These are phyloP conservation scores for Diarsia dahlii DNA, from an alignment of 2,888 invertebrate species.

Conservation along the genomic window DNA sequence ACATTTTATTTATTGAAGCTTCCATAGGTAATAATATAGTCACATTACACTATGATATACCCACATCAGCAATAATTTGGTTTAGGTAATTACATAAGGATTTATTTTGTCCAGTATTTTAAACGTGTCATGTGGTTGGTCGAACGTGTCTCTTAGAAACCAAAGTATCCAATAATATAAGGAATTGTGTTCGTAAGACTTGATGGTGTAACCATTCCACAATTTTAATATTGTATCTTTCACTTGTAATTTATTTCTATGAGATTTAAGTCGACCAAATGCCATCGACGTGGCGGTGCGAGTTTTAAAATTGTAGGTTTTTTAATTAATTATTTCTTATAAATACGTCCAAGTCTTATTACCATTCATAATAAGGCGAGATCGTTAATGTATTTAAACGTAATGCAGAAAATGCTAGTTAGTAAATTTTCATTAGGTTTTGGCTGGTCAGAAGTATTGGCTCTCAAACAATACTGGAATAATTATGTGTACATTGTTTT, in stretches of 20 bases:
- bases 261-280: slow-evolving; percentile 78
- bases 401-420: slow-evolving; percentile 79
- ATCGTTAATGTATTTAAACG: slow-evolving; percentile 69
- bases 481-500: slow-evolving; percentile 79
- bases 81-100: slow-evolving; percentile 81
- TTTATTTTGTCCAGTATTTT: slow-evolving; percentile 82
- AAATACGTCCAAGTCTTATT: slow-evolving; percentile 77
- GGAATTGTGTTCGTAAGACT: slow-evolving; percentile 72
- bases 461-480: slow-evolving; percentile 67
- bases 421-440: slow-evolving; percentile 77
- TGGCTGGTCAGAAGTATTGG: slow-evolving; percentile 62
- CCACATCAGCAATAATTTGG: slow-evolving; percentile 86
- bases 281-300: slow-evolving; percentile 71
- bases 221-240: slow-evolving; percentile 68
- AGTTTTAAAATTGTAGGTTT: slow-evolving; percentile 73
- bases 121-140: slow-evolving; percentile 74
- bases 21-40: slow-evolving; percentile 87
- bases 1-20: slow-evolving; percentile 90
- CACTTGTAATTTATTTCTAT: slow-evolving; percentile 73
- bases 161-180: slow-evolving; percentile 79
- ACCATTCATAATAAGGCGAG: slow-evolving; percentile 71
- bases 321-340: slow-evolving; percentile 71
- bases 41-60: slow-evolving; percentile 82
- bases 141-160: slow-evolving; percentile 82
- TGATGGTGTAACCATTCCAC: slow-evolving; percentile 75